phyloP scores from a whole-genome alignment of 1,140 invertebrate species.

The Heliconius eleuchia region DNA sequence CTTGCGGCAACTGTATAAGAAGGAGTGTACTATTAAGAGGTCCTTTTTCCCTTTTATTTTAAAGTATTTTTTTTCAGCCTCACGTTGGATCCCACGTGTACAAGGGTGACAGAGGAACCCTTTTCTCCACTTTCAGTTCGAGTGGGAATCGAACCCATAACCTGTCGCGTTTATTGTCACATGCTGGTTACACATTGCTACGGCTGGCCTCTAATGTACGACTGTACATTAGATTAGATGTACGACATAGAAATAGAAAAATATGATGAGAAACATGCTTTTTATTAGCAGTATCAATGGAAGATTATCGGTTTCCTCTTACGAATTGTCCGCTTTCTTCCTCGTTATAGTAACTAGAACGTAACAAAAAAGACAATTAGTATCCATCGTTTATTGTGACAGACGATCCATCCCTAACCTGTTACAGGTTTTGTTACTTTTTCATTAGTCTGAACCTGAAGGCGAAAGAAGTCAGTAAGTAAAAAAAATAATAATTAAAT shows the following conservation, averaged over 20 bases:
- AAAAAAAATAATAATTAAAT: not conserved
- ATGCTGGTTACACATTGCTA: no score
- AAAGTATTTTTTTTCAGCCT: no score
- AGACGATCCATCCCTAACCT: constrained; percentile 1
- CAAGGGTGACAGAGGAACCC: no score
- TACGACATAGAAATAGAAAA: not conserved
- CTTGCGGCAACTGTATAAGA: not conserved
- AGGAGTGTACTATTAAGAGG: not conserved
- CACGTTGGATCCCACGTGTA: no score
- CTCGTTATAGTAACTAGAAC: not conserved
- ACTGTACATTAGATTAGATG: no score
- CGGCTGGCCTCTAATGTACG: no score
- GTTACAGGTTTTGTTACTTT: not conserved
- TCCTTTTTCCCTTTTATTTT: not conserved
- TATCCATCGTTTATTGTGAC: not conserved
- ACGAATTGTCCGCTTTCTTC: not conserved
- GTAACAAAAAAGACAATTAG: constrained; percentile 6
- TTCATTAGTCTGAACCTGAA: not conserved
- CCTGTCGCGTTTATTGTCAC: no score
- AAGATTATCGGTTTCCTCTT: not conserved
- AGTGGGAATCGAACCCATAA: no score
- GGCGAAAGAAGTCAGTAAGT: not conserved
- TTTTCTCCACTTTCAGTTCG: no score
- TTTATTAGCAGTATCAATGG: not conserved
- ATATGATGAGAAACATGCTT: not conserved